phyloP scores from a whole-genome alignment of 2,113 vertebrate species.

The Argyrosomus japonicus region DNA sequence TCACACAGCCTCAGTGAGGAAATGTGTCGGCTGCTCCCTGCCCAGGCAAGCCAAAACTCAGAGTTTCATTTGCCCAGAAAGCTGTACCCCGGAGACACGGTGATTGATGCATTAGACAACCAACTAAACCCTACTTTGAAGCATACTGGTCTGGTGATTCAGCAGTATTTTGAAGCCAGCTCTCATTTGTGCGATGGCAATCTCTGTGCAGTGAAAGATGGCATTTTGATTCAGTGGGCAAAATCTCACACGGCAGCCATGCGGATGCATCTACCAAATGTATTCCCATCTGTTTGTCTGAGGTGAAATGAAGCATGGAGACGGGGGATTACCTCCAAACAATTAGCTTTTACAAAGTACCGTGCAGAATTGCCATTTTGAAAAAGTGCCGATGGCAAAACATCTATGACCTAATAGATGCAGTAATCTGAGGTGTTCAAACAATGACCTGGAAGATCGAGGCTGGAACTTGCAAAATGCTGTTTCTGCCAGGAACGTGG shows the following conservation, averaged over 20 bases:
- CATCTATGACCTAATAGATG: slow-evolving; percentile 38
- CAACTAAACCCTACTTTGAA: slow-evolving; percentile 55
- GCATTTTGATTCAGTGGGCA: slow-evolving; percentile 59
- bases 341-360: slow-evolving; percentile 57
- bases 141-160: slow-evolving; percentile 62
- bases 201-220: slow-evolving; percentile 54
- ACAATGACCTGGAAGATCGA: slow-evolving; percentile 59
- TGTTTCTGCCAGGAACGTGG: slow-evolving; percentile 47
- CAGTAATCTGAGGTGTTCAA: slow-evolving; percentile 54
- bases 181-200: slow-evolving; percentile 37
- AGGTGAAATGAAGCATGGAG: slow-evolving; percentile 56
- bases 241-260: slow-evolving; percentile 49
- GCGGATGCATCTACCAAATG: slow-evolving; percentile 55
- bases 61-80: slow-evolving; percentile 70
- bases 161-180: slow-evolving; percentile 66
- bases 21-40: slow-evolving; percentile 34
- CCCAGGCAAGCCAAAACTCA: slow-evolving; percentile 47
- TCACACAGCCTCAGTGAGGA: slow-evolving; percentile 32
- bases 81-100: slow-evolving; percentile 66
- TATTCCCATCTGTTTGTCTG: slow-evolving; percentile 63
- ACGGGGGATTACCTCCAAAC: slow-evolving; percentile 66
- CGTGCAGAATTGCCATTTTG: slow-evolving; percentile 35
- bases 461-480: slow-evolving; percentile 47
- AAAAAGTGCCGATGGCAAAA: slow-evolving; percentile 46
- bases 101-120: slow-evolving; percentile 69